These are phyloP conservation scores for Coptodon bakossiorum DNA, from an alignment of 2,113 vertebrate genomes.

Conservation along the genomic window DNA sequence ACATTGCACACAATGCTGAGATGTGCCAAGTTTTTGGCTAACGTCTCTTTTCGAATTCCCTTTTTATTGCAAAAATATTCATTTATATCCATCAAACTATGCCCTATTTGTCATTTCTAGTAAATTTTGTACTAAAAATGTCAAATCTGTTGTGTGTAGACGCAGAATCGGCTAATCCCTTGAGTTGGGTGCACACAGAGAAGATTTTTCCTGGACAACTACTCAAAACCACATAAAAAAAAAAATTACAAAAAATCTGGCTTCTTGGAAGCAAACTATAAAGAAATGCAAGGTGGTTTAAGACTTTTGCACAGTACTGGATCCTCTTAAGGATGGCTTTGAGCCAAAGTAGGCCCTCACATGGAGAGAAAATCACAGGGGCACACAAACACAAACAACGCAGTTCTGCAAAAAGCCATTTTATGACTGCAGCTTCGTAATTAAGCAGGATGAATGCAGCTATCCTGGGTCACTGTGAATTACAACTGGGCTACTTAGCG, in stretches of 20 bases:
- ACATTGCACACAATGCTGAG: not conserved
- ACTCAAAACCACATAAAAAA: not conserved
- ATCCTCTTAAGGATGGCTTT: not conserved
- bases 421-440: slow-evolving; percentile 27
- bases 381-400: not conserved
- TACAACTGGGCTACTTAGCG: not conserved
- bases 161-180: accelerated
- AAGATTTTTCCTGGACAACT: not conserved
- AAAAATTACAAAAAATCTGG: not conserved
- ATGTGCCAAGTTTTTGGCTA: not conserved
- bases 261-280: not conserved
- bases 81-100: not conserved
- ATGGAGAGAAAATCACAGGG: not conserved
- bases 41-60: accelerated
- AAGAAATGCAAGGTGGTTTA: not conserved
- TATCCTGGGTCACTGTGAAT: slow-evolving; percentile 9
- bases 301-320: not conserved
- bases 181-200: not conserved
- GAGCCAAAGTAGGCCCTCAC: not conserved
- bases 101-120: not conserved
- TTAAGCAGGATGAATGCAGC: slow-evolving; percentile 30
- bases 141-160: not conserved
- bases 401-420: not conserved
- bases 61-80: not conserved
- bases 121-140: not conserved